Base-by-base conservation (phyloP, 2,797 vertebrate genomes). In the Parambassis ranga region DNA sequence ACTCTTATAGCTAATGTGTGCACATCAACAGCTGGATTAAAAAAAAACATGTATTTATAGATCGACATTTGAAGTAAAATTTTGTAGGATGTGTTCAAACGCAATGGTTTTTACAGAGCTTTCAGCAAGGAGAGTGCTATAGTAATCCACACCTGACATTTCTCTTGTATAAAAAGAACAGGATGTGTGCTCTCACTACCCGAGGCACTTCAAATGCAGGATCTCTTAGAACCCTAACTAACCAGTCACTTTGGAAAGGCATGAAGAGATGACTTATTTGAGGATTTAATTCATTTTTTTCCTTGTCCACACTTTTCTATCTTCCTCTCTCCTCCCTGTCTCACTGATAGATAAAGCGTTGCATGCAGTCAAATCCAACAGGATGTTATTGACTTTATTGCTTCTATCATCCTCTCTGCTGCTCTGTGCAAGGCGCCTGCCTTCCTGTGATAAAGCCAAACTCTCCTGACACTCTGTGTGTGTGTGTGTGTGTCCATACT, bases 371-470 rank as follows among this genome's bases (percentile, higher is more conserved):
- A 13, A 41, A 63, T 58, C 56, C 39, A 63, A 53, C 48, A 57
- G 36, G 39, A 66, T 1, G 2, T 35, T 51, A 66, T 52, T 42
- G 48, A 63, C 71, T 15, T 39, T 37, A 43, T n/a, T 10, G 18
- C 44, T 52, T 70, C 20, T 14, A 13, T 69, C 19, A 4, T 53
- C 7, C 23, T 50, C 13, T 1, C 15, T 39, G 26, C 50, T 33
- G 44, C 10, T 32, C 2, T 9, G 5, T 23, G 32, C 39, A 37
- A 22, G 39, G 46, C 15, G 62, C 27, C 79, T 86, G 81, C 20
- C 24, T 69, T 53, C 24, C 32, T 76, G 36, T 70, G 81, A 85
- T 84, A 81, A 82, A 51, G 41, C 42, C 28, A 10, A 55, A 43
- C 11, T 43, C 50, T 37, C 33, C 23, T 41, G 18, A 75, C 14